Evolutionary conservation across 1,140 invertebrate genomes (phyloP).

Genomic region (Lordiphosa collinella): DNA sequence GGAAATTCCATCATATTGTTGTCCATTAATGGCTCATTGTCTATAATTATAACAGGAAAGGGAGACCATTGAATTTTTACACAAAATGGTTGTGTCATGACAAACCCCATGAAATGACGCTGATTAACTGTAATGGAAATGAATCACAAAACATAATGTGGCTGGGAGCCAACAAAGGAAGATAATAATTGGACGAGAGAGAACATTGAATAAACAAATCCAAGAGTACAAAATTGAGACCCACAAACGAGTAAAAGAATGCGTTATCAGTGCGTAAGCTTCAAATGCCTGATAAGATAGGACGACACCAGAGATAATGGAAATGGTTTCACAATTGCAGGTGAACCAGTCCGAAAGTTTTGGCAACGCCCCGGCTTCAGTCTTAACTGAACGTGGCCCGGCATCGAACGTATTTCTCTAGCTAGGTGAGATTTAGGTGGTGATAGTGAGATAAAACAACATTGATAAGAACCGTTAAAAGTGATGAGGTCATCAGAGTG

Average conservation of each 20-base stretch:
- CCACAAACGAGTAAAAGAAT: conserved; percentile 33
- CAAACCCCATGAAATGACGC: conserved; percentile 17
- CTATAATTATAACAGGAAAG: conserved; percentile 58
- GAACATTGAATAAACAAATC: neutral
- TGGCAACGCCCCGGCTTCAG: conserved; percentile 72
- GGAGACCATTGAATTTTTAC: conserved; percentile 24
- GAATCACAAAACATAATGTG: conserved; percentile 56
- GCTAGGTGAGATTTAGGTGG: conserved; percentile 47
- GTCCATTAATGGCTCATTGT: conserved; percentile 56
- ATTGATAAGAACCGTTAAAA: conserved; percentile 35
- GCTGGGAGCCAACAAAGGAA: conserved; percentile 43
- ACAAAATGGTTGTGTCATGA: conserved; percentile 48
- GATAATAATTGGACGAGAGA: conserved; percentile 8
- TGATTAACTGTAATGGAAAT: conserved; percentile 67
- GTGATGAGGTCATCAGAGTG: conserved; percentile 68
- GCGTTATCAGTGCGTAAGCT: conserved; percentile 52
- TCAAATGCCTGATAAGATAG: conserved; percentile 49
- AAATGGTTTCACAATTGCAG: conserved; percentile 73
- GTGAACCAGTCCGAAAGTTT: conserved; percentile 45
- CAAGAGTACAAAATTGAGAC: conserved; percentile 11
- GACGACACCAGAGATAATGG: conserved; percentile 30
- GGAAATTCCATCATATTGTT: conserved; percentile 39
- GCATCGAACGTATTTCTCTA: conserved; percentile 70
- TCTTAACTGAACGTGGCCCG: conserved; percentile 65
- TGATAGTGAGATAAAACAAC: conserved; percentile 34